Evolutionary conservation across 2,113 vertebrate genomes (phyloP).

Genomic region (Pelodiscus sinensis): DNA sequence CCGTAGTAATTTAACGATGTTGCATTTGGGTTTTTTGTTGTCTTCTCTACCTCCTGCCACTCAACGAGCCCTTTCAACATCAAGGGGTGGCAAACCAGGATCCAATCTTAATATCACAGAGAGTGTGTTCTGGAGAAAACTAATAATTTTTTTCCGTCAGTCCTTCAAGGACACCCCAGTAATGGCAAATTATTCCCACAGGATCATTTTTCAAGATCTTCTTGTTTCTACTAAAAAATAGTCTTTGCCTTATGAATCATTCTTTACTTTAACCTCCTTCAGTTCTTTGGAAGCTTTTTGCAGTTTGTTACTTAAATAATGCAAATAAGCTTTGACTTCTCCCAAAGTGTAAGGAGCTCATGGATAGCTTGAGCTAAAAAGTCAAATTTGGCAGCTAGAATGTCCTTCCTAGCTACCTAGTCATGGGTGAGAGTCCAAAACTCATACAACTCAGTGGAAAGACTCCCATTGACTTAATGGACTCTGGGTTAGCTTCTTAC

Average conservation of each 20-base stretch:
- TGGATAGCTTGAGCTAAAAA: neutral
- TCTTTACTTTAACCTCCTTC: neutral
- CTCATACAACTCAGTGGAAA: neutral
- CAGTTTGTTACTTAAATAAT: neutral
- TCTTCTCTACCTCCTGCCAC: neutral
- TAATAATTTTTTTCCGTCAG: neutral
- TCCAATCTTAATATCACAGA: neutral
- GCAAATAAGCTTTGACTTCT: neutral
- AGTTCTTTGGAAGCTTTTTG: neutral
- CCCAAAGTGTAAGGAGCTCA: neutral
- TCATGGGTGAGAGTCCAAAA: neutral
- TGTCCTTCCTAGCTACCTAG: neutral
- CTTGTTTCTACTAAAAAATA: neutral
- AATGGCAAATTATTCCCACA: neutral
- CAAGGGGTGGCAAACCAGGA: neutral
- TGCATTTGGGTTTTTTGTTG: neutral
- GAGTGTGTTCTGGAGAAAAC: neutral
- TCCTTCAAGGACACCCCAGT: neutral
- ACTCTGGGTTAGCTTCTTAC: neutral
- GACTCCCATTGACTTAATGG: neutral
- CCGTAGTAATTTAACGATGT: neutral
- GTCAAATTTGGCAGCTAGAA: neutral
- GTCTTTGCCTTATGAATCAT: neutral
- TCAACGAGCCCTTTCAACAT: neutral
- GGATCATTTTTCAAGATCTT: neutral